Conservation (phyloP, 2,888 invertebrate genomes). For the Synergus japonicus region DNA sequence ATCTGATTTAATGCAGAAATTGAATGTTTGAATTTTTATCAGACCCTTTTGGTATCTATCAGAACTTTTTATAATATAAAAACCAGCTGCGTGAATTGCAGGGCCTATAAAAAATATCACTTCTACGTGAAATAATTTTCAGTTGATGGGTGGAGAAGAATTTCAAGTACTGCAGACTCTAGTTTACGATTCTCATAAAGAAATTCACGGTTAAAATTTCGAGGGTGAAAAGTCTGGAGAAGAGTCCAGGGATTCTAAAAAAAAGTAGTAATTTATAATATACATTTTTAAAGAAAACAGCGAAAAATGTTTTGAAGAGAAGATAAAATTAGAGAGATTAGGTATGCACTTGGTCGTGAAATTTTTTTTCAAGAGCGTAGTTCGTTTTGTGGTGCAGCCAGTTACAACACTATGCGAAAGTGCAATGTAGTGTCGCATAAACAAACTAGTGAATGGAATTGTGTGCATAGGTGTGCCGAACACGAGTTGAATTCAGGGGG, state of each 20-base stretch:
- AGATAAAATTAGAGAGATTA: background rate
- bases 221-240: background rate
- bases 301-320: background rate
- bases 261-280: background rate
- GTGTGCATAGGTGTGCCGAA: background rate
- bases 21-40: background rate
- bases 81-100: conserved; percentile 6
- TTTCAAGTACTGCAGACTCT: background rate
- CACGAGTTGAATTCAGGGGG: conserved; percentile 19
- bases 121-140: conserved; percentile 31
- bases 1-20: background rate
- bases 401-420: background rate
- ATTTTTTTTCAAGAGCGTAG: background rate
- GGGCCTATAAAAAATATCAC: conserved; percentile 11
- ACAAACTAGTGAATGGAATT: background rate
- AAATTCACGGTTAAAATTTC: conserved; percentile 6
- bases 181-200: conserved; percentile 8
- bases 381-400: background rate
- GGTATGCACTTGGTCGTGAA: background rate
- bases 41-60: conserved; percentile 4
- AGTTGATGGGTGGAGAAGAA: background rate
- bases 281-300: background rate
- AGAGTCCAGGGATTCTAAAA: background rate
- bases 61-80: background rate
- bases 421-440: conserved; percentile 16